A percentile compares a stretch with the other conserved stretches of the same genome.
These are phyloP conservation scores for Periophthalmus modestus DNA, from an alignment of 2,113 vertebrate species.

Conservation along the genomic window DNA sequence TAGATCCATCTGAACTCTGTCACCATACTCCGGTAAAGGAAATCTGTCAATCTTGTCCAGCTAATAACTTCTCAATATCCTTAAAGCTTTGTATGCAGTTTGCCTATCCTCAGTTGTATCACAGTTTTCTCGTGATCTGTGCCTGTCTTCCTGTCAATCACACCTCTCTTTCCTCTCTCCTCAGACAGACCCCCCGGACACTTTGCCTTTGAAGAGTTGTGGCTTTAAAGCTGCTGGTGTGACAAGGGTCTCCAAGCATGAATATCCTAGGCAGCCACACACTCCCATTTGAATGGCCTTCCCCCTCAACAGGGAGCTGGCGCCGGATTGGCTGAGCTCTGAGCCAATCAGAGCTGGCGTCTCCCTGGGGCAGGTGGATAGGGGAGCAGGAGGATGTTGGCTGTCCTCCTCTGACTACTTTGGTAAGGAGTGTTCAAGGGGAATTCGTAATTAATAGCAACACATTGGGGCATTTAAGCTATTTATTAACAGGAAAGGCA, in stretches of 20 bases:
- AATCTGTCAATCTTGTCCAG: slow-evolving; percentile 19
- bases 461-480: background rate
- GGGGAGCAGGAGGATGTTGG: slow-evolving; percentile 28
- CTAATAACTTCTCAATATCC: slow-evolving; percentile 2
- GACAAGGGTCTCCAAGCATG: slow-evolving; percentile 57
- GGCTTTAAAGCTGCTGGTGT: slow-evolving; percentile 35
- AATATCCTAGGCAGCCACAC: slow-evolving; percentile 33
- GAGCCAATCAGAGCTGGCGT: slow-evolving; percentile 54
- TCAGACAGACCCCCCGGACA: slow-evolving; percentile 24
- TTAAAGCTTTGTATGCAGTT: slow-evolving; percentile 30
- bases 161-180: slow-evolving; percentile 25
- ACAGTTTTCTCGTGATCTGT: slow-evolving; percentile 28
- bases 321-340: slow-evolving; percentile 46
- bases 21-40: slow-evolving; percentile 57
- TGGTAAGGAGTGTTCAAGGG: background rate
- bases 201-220: slow-evolving; percentile 59
- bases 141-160: slow-evolving; percentile 45
- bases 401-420: slow-evolving; percentile 10
- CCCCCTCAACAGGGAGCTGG: slow-evolving; percentile 32
- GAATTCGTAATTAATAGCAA: background rate
- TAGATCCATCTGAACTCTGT: slow-evolving; percentile 72
- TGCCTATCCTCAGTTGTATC: slow-evolving; percentile 42
- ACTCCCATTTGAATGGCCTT: slow-evolving; percentile 56
- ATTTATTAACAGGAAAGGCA: background rate
- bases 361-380: slow-evolving; percentile 53